A percentile compares a stretch with the other conserved stretches of the same genome.
Conservation (phyloP, 2,113 vertebrate species). For the Cyprinodon variegatus region DNA sequence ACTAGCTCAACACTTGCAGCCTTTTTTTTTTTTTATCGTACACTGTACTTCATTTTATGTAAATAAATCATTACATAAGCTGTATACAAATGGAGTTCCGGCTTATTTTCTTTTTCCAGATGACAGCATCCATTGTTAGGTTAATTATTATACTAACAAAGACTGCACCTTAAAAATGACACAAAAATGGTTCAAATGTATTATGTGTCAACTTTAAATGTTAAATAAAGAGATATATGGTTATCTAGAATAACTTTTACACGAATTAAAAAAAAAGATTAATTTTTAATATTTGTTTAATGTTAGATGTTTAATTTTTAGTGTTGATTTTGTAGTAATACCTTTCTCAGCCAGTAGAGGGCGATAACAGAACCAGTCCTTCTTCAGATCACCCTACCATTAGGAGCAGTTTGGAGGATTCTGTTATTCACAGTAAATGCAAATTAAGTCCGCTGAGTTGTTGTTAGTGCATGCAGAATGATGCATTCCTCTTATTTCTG, state of each 20-base stretch:
- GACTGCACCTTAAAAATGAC: not conserved
- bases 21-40: not conserved
- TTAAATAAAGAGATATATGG: no score
- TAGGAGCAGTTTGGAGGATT: conserved; percentile 18
- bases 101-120: not conserved
- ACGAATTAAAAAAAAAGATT: no score
- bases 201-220: no score
- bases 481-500: not conserved
- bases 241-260: no score
- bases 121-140: not conserved
- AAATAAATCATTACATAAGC: not conserved
- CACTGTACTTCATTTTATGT: not conserved
- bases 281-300: not conserved
- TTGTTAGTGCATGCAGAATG: not conserved
- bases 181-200: not conserved
- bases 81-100: not conserved
- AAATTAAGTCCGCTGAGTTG: conserved; percentile 23
- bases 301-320: not conserved
- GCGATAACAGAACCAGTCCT: conserved; percentile 48
- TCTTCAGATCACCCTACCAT: not conserved
- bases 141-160: not conserved
- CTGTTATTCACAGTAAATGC: conserved; percentile 22
- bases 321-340: not conserved
- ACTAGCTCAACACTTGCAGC: not conserved
- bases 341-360: conserved; percentile 69